These are phyloP conservation scores for Poecilia velifera DNA, from an alignment of 2,797 vertebrate species.

Conservation along the genomic window DNA sequence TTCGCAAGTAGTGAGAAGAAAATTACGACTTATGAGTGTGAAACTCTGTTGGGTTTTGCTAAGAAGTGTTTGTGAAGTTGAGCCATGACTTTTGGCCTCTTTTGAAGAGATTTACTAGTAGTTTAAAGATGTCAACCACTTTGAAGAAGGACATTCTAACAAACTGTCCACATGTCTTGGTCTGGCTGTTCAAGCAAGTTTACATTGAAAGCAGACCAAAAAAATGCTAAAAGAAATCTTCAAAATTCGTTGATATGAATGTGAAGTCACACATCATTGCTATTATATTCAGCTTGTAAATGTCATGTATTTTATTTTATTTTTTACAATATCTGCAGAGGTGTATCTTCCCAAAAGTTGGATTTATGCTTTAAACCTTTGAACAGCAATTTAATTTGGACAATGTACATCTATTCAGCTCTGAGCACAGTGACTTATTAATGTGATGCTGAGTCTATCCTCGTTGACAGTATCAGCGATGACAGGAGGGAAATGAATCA, in stretches of 20 bases:
- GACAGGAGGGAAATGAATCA: constrained; percentile 9
- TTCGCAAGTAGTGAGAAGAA: neutral
- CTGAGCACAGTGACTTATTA: neutral
- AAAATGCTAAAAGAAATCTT: no score
- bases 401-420: neutral
- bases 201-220: neutral
- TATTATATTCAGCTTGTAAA: neutral
- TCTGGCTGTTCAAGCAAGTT: neutral
- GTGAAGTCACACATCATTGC: neutral
- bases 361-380: neutral
- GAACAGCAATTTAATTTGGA: neutral
- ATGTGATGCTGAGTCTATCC: neutral
- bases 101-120: neutral
- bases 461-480: constrained; percentile 7
- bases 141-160: neutral
- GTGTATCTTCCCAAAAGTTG: neutral
- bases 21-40: neutral
- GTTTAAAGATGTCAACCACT: neutral
- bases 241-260: no score
- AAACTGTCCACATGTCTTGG: neutral
- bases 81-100: neutral
- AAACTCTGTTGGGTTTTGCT: neutral
- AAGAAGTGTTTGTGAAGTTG: neutral
- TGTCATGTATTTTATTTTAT: neutral
- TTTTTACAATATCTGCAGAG: neutral